A percentile compares a stretch with the other conserved stretches of the same genome.
Evolutionary conservation across 2,113 vertebrate genomes (phyloP).

Genomic region (Ophiodon elongatus): DNA sequence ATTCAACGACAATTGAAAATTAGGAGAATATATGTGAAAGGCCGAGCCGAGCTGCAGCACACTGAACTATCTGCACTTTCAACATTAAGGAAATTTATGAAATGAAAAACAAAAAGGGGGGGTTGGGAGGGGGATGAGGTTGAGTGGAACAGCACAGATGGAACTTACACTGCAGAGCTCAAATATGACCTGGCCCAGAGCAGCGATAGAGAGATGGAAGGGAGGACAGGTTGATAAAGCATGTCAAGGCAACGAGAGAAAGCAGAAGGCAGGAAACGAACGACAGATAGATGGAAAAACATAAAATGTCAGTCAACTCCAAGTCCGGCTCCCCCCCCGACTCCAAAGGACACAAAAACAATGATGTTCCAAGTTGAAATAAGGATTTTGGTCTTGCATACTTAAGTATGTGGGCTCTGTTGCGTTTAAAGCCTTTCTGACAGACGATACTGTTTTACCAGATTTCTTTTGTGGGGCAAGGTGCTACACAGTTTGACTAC

Average conservation of each 20-base stretch:
- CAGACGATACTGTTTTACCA: background rate
- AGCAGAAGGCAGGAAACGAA: constrained; percentile 29
- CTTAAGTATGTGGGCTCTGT: too few species aligned
- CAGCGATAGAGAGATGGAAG: constrained; percentile 62
- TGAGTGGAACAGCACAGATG: constrained; percentile 35
- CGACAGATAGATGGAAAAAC: background rate
- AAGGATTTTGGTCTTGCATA: background rate
- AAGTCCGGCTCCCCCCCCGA: background rate
- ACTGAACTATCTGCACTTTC: background rate
- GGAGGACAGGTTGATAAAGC: constrained; percentile 51
- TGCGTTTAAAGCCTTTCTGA: background rate
- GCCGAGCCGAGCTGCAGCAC: background rate
- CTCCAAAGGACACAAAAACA: background rate
- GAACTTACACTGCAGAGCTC: constrained; percentile 86
- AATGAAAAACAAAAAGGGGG: constrained; percentile 8
- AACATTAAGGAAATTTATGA: constrained; percentile 9
- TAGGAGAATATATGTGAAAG: background rate
- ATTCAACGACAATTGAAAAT: constrained; percentile 19
- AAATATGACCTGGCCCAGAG: constrained; percentile 84
- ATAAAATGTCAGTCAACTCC: background rate
- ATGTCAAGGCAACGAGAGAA: constrained; percentile 46
- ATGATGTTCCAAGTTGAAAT: background rate
- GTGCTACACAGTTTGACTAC: background rate
- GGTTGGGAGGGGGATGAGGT: background rate
- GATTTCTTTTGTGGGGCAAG: background rate